Percentiles rank a stretch among this genome's conserved stretches.
phyloP scores from a whole-genome alignment of 1,140 invertebrate genomes.

The Drosophila sulfurigaster region DNA sequence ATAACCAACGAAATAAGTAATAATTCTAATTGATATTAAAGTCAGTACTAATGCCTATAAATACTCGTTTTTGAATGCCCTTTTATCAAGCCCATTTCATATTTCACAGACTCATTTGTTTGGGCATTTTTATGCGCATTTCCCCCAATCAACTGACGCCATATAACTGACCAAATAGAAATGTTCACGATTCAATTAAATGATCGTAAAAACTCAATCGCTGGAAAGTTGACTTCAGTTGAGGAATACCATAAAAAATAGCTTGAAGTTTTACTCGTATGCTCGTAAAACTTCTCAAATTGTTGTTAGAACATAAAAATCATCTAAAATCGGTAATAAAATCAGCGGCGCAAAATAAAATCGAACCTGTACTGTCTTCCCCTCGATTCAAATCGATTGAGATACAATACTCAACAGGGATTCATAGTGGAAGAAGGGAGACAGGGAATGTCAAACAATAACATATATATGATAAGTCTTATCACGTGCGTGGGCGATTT shows the following conservation, averaged over 20 bases:
- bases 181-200: conserved; percentile 82
- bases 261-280: conserved; percentile 33
- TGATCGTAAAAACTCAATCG: conserved; percentile 70
- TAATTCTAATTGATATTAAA: conserved; percentile 25
- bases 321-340: conserved; percentile 79
- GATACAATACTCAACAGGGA: conserved; percentile 10
- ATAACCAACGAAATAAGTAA: conserved; percentile 13
- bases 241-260: conserved; percentile 27
- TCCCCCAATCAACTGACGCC: conserved; percentile 48
- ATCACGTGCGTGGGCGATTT: conserved; percentile 37
- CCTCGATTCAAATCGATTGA: conserved; percentile 6
- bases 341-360: conserved; percentile 61
- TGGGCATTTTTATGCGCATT: conserved; percentile 42
- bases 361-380: conserved; percentile 23
- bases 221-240: conserved; percentile 8
- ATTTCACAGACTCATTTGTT: conserved; percentile 72
- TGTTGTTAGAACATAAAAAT: conserved; percentile 83
- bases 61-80: conserved; percentile 14
- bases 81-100: conserved; percentile 53
- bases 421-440: background rate
- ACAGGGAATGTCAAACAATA: no score
- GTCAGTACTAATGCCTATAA: conserved; percentile 28
- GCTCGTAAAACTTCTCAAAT: conserved; percentile 68
- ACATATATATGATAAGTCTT: conserved; percentile 22
- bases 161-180: conserved; percentile 52